Base-by-base conservation (phyloP, 2,113 vertebrate genomes). In the Platysternon megacephalum region DNA sequence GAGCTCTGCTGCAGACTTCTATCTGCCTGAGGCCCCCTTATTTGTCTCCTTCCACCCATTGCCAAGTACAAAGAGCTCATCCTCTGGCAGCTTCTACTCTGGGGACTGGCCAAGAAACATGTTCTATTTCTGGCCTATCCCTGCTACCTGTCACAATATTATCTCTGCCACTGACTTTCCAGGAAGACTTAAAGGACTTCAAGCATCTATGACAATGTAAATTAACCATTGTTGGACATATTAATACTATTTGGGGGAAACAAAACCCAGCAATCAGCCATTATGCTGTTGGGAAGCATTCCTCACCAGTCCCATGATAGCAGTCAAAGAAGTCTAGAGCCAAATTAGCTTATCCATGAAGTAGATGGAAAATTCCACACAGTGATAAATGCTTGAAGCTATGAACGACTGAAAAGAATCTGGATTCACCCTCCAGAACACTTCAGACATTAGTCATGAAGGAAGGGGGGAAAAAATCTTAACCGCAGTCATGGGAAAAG, bases 261-360 rank as follows among this genome's bases (percentile, higher is more conserved):
- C 82, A 93, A 97, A 95, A 94, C 61, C 86, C 95, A 94, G 90
- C 80, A 95, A 91, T 96, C 94, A 97, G 95, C 88, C 11, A 17
- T 86, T 85, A 85, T 72, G 55, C 90, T 94, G 86, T 87, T 92
- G 78, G 6, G 9, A 92, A 89, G 48, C 8, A 0, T 87, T 95
- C 89, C 56, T 2, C 0, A 86, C 83, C 89, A 94, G 85, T 17
- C 87, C 87, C 49, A 39, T 91, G 95, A 92, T 93, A 95, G 93
- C 16, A 74, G 19, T 72, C 65, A 39, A 72, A 72, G 35, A 72
- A 94, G 93, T 90, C 85, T 74, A 79, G 13, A 96, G 90, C 86
- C 2, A 2, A 79, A 93, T 49, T 91, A 94, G 46, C 56, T 92
- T 83, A 49, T 58, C 93, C 95, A 84, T 0, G 5, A 91, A 90